phyloP scores from a whole-genome alignment of 2,888 invertebrate genomes.

The Trimorus sp. region DNA sequence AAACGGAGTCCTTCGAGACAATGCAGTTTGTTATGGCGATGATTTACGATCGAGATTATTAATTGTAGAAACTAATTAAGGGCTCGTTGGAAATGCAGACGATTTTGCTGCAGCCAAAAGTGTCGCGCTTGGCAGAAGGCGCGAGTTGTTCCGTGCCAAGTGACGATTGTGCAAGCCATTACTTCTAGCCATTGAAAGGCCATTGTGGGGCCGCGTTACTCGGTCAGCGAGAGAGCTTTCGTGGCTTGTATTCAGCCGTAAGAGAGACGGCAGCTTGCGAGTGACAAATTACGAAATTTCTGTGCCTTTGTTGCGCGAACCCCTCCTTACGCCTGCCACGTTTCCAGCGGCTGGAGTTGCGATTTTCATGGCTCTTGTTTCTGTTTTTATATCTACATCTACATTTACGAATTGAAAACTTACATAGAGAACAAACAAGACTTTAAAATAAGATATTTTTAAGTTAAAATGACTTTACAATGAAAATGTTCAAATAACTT shows the following conservation, averaged over 20 bases:
- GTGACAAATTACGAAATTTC: slow-evolving; percentile 69
- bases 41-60: too few relatives aligned
- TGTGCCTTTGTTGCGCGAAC: slow-evolving; percentile 67
- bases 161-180: background rate
- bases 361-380: too few relatives aligned
- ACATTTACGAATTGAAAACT: too few relatives aligned
- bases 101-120: background rate
- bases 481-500: too few relatives aligned
- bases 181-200: slow-evolving; percentile 13
- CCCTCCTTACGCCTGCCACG: slow-evolving; percentile 13
- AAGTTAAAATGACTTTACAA: too few relatives aligned
- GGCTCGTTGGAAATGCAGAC: too few relatives aligned
- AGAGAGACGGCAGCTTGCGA: slow-evolving; percentile 33
- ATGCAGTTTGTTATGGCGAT: too few relatives aligned
- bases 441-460: too few relatives aligned
- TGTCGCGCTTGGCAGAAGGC: slow-evolving; percentile 10
- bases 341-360: background rate
- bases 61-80: too few relatives aligned
- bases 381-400: too few relatives aligned
- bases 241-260: slow-evolving; percentile 24
- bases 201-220: slow-evolving; percentile 28
- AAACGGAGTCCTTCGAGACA: too few relatives aligned
- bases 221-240: slow-evolving; percentile 45
- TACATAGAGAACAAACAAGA: too few relatives aligned
- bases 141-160: background rate